phyloP scores from a whole-genome alignment of 2,113 vertebrate genomes.

The Heteronetta atricapilla region DNA sequence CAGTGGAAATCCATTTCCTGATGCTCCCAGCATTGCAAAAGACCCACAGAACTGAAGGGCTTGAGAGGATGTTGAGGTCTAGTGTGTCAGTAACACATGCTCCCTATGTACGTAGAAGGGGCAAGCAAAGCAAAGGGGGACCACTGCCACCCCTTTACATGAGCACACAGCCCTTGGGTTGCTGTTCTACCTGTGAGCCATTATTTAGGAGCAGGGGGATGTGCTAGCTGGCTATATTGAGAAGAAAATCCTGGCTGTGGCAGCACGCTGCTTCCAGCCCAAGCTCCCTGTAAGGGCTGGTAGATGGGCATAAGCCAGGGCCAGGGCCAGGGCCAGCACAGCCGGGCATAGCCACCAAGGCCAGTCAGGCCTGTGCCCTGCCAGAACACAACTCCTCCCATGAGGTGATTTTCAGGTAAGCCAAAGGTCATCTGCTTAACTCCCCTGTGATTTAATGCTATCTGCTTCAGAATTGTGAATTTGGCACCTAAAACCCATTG shows the following conservation, averaged over 20 bases:
- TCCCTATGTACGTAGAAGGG: rapidly evolving
- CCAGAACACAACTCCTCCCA: background rate
- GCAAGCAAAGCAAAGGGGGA: background rate
- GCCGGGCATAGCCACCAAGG: background rate
- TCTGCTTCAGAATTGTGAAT: background rate
- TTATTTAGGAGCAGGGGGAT: background rate
- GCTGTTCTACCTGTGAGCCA: rapidly evolving
- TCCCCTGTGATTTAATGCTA: background rate
- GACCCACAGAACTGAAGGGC: background rate
- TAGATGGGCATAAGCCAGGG: rapidly evolving
- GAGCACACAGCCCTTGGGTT: rapidly evolving
- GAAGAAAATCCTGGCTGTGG: background rate
- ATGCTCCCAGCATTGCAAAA: background rate
- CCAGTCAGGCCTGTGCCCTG: background rate
- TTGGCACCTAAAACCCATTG: background rate
- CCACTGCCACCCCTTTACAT: background rate
- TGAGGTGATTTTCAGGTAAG: background rate
- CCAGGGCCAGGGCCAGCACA: rapidly evolving
- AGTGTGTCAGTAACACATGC: rapidly evolving
- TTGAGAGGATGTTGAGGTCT: background rate
- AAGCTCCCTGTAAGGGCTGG: background rate
- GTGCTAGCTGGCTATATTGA: background rate
- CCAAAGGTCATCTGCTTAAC: background rate
- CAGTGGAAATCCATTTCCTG: background rate
- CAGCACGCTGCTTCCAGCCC: rapidly evolving